Evolutionary conservation across 1,140 invertebrate species (phyloP).

Genomic region (Dolichoris vasculosae): DNA sequence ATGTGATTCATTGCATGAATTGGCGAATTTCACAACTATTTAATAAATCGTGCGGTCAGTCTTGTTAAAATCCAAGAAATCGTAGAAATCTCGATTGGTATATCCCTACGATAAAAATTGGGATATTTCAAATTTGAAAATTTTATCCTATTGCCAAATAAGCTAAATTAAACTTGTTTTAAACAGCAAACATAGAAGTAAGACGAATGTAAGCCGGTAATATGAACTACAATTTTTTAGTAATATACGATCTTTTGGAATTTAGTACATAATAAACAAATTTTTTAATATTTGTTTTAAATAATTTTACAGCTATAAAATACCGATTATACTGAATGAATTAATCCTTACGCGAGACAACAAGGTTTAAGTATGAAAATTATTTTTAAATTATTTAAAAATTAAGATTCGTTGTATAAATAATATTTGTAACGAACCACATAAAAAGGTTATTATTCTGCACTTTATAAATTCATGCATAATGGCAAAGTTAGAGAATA

Average conservation of each 20-base stretch:
- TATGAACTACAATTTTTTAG: neutral
- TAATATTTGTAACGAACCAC: neutral
- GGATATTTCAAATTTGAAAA: neutral
- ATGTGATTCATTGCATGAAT: neutral
- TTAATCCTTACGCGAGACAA: neutral
- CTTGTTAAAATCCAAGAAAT: constrained; percentile 31
- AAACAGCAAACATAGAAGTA: neutral
- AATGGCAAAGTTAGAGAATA: neutral
- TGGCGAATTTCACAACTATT: neutral
- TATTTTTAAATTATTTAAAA: neutral
- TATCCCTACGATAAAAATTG: neutral
- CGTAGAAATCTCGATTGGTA: neutral
- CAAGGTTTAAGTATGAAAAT: neutral
- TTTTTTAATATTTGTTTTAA: neutral
- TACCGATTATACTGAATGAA: neutral
- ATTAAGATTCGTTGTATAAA: neutral
- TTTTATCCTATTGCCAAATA: neutral
- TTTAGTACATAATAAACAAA: neutral
- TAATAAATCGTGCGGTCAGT: constrained; percentile 3
- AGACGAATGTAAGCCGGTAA: neutral
- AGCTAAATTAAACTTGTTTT: neutral
- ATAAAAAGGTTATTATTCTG: neutral
- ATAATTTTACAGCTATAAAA: neutral
- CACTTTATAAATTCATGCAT: neutral
- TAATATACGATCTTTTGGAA: neutral